Conservation (phyloP, 2,888 invertebrate species). For the Resseliella maxima region DNA sequence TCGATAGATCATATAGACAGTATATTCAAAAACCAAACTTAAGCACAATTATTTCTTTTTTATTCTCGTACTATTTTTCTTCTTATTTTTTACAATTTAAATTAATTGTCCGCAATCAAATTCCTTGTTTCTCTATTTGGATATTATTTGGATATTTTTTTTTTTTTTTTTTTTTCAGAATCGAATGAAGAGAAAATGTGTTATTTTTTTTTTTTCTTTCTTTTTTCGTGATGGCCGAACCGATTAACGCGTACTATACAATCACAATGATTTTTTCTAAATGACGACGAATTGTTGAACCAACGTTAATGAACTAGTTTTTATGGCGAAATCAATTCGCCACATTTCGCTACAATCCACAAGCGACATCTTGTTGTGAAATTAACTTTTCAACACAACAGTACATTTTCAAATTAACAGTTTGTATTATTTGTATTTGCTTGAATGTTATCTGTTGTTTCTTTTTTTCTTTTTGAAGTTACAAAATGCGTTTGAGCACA, state of each 20-base stretch:
- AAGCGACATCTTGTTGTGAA: not conserved
- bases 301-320: not conserved
- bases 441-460: no score
- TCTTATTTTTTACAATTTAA: not conserved
- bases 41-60: slow-evolving; percentile 33
- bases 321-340: not conserved
- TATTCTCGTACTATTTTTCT: not conserved
- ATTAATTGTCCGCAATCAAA: slow-evolving; percentile 19
- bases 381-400: no score
- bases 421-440: no score
- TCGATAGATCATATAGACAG: not conserved
- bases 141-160: not conserved
- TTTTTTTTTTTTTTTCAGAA: not conserved
- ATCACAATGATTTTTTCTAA: slow-evolving; percentile 52
- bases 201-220: no score
- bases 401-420: no score
- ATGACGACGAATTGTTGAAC: not conserved
- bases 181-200: not conserved
- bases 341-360: not conserved
- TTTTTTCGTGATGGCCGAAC: slow-evolving; percentile 6
- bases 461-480: no score
- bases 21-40: slow-evolving; percentile 54
- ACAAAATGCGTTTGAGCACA: no score
- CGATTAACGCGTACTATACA: slow-evolving; percentile 31
- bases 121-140: not conserved